These are phyloP conservation scores for Ectobius pallidus DNA, from an alignment of 2,888 invertebrate species.

Conservation along the genomic window DNA sequence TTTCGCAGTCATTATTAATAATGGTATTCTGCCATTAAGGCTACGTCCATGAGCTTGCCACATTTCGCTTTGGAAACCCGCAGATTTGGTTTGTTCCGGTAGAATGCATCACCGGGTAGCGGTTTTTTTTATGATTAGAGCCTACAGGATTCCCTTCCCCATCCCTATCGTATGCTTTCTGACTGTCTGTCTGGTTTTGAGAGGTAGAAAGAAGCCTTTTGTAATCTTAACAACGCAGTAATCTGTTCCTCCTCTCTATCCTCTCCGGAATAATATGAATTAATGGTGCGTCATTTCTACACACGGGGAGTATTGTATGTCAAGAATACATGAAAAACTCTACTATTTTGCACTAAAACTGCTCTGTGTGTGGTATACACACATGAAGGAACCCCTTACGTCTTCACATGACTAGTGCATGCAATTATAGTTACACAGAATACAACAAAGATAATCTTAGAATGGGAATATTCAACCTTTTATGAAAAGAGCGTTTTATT, in stretches of 20 bases:
- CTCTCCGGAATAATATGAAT: neutral
- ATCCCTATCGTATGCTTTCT: slow-evolving; percentile 21
- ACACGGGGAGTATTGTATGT: neutral
- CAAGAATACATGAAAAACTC: neutral
- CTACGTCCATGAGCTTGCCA: slow-evolving; percentile 40
- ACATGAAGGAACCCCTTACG: too few species aligned
- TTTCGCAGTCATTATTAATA: slow-evolving; percentile 49
- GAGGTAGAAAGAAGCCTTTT: slow-evolving; percentile 16
- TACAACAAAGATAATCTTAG: too few species aligned
- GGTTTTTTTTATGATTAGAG: slow-evolving; percentile 24
- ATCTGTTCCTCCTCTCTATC: neutral
- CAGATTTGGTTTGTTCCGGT: slow-evolving; percentile 38
- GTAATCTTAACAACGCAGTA: slow-evolving; percentile 7
- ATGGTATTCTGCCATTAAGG: slow-evolving; percentile 49
- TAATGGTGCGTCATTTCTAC: slow-evolving; percentile 4
- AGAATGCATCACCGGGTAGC: slow-evolving; percentile 37
- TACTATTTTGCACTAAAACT: neutral
- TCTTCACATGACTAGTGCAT: too few species aligned
- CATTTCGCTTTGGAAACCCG: slow-evolving; percentile 37
- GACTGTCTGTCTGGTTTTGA: slow-evolving; percentile 19
- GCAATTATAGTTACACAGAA: too few species aligned
- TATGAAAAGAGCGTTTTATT: too few species aligned
- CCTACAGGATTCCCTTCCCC: slow-evolving; percentile 14
- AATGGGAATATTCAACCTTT: too few species aligned
- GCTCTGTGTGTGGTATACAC: neutral